A percentile compares a stretch with the other conserved stretches of the same genome.
These are phyloP conservation scores for Ophraella communa DNA, from an alignment of 2,888 invertebrate genomes.

Conservation along the genomic window DNA sequence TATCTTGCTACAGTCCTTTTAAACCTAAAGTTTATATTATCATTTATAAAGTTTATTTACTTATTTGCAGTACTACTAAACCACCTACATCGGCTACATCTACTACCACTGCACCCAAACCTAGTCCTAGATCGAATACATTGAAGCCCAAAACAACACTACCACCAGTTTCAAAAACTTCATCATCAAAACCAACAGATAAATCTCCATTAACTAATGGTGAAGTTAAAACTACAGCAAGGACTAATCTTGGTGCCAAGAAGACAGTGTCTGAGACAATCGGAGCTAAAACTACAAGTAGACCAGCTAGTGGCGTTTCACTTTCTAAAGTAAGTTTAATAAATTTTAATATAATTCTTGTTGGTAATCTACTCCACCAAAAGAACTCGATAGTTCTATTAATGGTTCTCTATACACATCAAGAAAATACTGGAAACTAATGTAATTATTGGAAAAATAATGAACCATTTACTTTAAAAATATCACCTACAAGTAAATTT, in stretches of 20 bases:
- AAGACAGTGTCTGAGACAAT: conserved; percentile 30
- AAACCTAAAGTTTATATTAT: too few species aligned
- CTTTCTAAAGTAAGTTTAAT: conserved; percentile 18
- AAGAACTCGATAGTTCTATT: too few species aligned
- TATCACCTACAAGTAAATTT: too few species aligned
- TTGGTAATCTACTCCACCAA: too few species aligned
- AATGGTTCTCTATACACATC: too few species aligned
- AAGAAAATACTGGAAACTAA: too few species aligned
- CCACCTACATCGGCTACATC: conserved; percentile 38
- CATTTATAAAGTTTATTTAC: neutral
- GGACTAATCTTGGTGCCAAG: conserved; percentile 34
- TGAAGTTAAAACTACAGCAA: conserved; percentile 59
- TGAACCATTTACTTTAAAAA: too few species aligned
- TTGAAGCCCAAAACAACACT: conserved; percentile 29
- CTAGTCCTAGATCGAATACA: conserved; percentile 24
- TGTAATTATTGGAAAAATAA: too few species aligned
- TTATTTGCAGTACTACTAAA: conserved; percentile 29
- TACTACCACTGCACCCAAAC: conserved; percentile 30
- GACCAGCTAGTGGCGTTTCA: conserved; percentile 10
- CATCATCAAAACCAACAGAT: conserved; percentile 51
- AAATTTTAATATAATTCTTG: too few species aligned
- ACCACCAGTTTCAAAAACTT: conserved; percentile 34
- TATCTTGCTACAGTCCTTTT: too few species aligned
- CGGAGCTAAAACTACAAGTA: conserved; percentile 15
- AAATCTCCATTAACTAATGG: conserved; percentile 67